phyloP scores from a whole-genome alignment of 2,797 vertebrate species.

The Babyrousa celebensis region DNA sequence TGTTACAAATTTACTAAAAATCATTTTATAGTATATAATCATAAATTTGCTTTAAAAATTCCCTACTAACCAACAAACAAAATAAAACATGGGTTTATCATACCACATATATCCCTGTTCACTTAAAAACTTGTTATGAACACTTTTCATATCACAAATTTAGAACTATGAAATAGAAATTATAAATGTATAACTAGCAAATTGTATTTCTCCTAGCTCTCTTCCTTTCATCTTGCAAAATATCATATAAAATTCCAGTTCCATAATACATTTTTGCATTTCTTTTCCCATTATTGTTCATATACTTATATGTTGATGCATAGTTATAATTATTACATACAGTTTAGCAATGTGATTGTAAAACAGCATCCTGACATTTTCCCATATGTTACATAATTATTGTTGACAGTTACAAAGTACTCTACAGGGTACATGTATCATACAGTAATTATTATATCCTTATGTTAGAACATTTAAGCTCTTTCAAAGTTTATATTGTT shows the following conservation, averaged over 20 bases:
- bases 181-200: neutral
- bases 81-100: neutral
- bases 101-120: neutral
- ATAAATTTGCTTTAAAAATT: conserved; percentile 41
- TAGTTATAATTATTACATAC: conserved; percentile 4
- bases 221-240: conserved; percentile 6
- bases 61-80: neutral
- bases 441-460: conserved; percentile 9
- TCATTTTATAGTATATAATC: conserved; percentile 44
- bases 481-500: conserved; percentile 57
- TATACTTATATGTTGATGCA: neutral
- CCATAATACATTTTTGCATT: conserved; percentile 22
- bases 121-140: conserved; percentile 43
- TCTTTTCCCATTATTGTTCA: neutral
- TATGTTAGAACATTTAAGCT: conserved; percentile 25
- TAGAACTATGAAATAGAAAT: conserved; percentile 43
- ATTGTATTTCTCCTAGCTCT: neutral
- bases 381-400: neutral
- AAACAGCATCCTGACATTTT: neutral
- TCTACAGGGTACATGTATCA: neutral
- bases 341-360: conserved; percentile 19
- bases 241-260: neutral
- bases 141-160: neutral
- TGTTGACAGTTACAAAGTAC: conserved; percentile 21
- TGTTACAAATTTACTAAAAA: neutral